Evolutionary conservation across 1,140 invertebrate species (phyloP).

Genomic region (Zaprionus davidi): DNA sequence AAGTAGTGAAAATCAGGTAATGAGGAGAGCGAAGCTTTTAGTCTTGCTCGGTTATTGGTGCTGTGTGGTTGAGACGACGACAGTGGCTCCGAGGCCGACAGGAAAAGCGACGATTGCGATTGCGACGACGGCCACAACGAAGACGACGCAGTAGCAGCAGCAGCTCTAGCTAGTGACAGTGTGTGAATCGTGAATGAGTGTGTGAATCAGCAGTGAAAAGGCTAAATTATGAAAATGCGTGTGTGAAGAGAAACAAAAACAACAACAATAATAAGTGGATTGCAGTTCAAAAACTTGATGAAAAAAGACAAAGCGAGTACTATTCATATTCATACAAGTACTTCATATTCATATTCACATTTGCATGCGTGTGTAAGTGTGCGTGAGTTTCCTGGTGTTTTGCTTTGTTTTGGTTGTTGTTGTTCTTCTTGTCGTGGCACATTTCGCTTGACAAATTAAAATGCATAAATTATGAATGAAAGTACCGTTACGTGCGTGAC

Average conservation of each 20-base stretch:
- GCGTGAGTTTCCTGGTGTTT: conserved; percentile 3
- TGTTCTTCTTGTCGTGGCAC: conserved; percentile 20
- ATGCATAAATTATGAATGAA: conserved; percentile 83
- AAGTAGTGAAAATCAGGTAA: conserved; percentile 75
- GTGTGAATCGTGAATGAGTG: conserved; percentile 24
- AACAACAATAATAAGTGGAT: conserved; percentile 12
- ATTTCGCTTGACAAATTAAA: conserved; percentile 79
- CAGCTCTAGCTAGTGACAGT: not conserved
- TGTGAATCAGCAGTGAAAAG: conserved; percentile 48
- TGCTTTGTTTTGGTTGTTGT: not conserved
- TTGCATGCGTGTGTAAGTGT: not conserved
- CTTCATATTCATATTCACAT: conserved; percentile 27
- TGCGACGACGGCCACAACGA: conserved; percentile 10
- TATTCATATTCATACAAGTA: conserved; percentile 28
- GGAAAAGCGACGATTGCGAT: conserved; percentile 40
- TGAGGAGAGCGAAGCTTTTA: conserved; percentile 81
- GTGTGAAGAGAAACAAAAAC: conserved; percentile 25
- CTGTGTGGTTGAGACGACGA: conserved; percentile 78
- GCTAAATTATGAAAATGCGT: conserved; percentile 66
- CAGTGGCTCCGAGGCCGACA: conserved; percentile 49
- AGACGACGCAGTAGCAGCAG: not conserved
- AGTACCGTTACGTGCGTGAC: conserved; percentile 82
- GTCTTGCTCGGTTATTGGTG: conserved; percentile 81
- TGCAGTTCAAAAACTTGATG: conserved; percentile 16
- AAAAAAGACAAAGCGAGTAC: conserved; percentile 26